Conservation (phyloP, 2,113 vertebrate genomes). For the Neogale vison region DNA sequence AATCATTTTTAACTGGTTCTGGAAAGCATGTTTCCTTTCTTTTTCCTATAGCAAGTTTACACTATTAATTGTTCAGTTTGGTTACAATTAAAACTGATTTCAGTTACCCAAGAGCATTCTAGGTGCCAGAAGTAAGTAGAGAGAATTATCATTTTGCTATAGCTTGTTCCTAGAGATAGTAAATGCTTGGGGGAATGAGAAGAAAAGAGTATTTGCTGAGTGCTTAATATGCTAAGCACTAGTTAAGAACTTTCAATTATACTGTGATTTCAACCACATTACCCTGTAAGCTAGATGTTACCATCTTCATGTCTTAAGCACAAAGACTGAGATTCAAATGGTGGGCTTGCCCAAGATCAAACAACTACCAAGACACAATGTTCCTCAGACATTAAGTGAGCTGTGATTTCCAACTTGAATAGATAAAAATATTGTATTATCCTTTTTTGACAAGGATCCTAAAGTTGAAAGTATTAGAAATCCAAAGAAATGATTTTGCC, state of each 20-base stretch:
- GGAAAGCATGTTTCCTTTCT: background rate
- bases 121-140: background rate
- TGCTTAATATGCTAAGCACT: background rate
- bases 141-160: background rate
- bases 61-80: background rate
- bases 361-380: background rate
- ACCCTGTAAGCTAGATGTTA: background rate
- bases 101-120: background rate
- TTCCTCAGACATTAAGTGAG: background rate
- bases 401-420: background rate
- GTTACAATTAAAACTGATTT: constrained; percentile 1
- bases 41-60: background rate
- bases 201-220: background rate
- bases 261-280: background rate
- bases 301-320: background rate
- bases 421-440: background rate
- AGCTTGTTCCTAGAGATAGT: background rate
- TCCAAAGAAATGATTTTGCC: background rate
- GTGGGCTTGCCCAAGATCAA: background rate
- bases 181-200: background rate
- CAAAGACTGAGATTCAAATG: background rate
- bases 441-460: background rate
- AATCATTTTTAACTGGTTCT: constrained; percentile 3
- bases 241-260: background rate
- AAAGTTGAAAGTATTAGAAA: background rate